phyloP scores from a whole-genome alignment of 1,140 invertebrate species.

The Ctenoplectra terminalis region DNA sequence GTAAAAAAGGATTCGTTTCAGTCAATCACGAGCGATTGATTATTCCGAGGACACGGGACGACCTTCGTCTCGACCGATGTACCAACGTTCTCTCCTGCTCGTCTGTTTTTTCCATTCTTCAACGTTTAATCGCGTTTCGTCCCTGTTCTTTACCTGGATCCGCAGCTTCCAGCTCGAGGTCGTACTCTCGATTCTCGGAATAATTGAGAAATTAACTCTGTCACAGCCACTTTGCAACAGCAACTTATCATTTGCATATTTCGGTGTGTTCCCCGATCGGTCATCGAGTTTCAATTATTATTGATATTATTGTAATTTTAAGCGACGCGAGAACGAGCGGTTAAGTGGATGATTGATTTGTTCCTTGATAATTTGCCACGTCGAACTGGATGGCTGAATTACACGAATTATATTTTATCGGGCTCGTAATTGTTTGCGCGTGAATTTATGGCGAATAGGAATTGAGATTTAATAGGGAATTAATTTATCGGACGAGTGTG shows the following conservation, averaged over 20 bases:
- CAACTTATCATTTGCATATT: background rate
- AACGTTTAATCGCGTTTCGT: constrained; percentile 39
- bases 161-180: constrained; percentile 38
- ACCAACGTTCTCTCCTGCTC: background rate
- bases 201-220: background rate
- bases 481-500: too few species aligned
- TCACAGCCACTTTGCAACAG: background rate
- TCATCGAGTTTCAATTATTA: background rate
- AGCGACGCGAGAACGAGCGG: background rate
- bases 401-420: too few species aligned
- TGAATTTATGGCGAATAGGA: too few species aligned
- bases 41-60: constrained; percentile 46
- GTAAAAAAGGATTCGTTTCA: constrained; percentile 27
- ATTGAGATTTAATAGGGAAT: too few species aligned
- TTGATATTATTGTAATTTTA: background rate
- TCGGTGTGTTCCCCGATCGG: too few species aligned
- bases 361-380: background rate
- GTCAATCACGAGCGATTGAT: constrained; percentile 45
- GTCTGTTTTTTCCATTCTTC: constrained; percentile 29
- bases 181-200: constrained; percentile 1
- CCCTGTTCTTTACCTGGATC: constrained; percentile 36
- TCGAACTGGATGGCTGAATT: background rate
- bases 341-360: background rate
- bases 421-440: too few species aligned
- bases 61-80: constrained; percentile 28